These are phyloP conservation scores for Synanceia verrucosa DNA, from an alignment of 2,797 vertebrate species.

Conservation along the genomic window DNA sequence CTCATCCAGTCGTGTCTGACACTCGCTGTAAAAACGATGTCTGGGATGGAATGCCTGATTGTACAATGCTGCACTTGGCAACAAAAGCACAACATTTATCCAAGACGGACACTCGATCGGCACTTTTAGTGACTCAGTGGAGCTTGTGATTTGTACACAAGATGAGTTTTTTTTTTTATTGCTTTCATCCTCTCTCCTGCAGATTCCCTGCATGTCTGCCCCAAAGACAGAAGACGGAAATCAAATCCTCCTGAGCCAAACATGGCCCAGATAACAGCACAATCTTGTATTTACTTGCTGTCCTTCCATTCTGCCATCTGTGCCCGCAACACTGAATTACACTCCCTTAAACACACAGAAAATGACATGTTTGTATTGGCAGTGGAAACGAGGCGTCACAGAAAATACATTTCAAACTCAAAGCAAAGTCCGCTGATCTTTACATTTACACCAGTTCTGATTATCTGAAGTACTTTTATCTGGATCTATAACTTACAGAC, in stretches of 20 bases:
- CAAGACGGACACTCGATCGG: constrained; percentile 26
- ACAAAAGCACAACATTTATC: constrained; percentile 22
- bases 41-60: constrained; percentile 26
- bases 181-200: constrained; percentile 25
- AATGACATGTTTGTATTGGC: not conserved
- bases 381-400: constrained; percentile 3
- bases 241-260: constrained; percentile 54
- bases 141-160: constrained; percentile 36
- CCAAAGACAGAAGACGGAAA: constrained; percentile 45
- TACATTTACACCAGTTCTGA: not conserved
- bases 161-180: not conserved
- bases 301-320: constrained; percentile 14
- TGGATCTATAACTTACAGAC: constrained; percentile 5
- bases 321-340: constrained; percentile 21
- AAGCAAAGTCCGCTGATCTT: not conserved
- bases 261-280: constrained; percentile 61
- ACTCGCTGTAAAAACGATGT: constrained; percentile 1
- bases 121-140: constrained; percentile 28
- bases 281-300: constrained; percentile 37
- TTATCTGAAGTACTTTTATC: constrained; percentile 23
- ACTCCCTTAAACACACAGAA: not conserved
- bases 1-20: not conserved
- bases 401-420: not conserved
- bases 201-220: constrained; percentile 38
- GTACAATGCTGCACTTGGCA: constrained; percentile 30